Conservation (phyloP, 2,113 vertebrate species). For the Grammomys dolichurus region DNA sequence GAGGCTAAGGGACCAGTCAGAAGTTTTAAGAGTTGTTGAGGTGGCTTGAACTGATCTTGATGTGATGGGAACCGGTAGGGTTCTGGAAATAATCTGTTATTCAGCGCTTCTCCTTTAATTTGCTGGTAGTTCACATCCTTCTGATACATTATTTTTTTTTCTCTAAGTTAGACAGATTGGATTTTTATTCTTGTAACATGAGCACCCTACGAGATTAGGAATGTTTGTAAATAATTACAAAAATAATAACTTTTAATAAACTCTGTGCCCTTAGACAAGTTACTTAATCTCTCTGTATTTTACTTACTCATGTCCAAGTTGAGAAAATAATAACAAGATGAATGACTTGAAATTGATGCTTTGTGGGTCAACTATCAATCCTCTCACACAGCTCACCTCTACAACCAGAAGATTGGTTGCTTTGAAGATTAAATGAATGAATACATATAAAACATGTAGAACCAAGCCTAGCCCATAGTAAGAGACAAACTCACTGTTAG, state of each 20-base stretch:
- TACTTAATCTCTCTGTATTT: background rate
- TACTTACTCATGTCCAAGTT: background rate
- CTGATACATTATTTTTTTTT: conserved; percentile 23
- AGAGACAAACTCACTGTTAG: background rate
- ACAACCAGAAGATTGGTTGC: background rate
- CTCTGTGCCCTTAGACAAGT: conserved; percentile 33
- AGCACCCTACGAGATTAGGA: background rate
- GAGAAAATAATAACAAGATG: background rate
- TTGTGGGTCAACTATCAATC: background rate
- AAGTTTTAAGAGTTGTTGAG: background rate
- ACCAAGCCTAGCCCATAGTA: background rate
- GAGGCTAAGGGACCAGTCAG: background rate
- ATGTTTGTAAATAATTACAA: conserved; percentile 37
- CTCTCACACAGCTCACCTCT: background rate
- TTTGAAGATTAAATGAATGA: conserved; percentile 34
- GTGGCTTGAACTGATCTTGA: background rate
- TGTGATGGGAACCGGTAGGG: background rate
- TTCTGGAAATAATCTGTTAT: background rate
- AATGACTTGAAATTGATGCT: background rate
- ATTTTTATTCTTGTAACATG: conserved; percentile 13
- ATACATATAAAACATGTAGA: background rate
- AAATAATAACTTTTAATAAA: conserved; percentile 41
- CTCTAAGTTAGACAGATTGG: background rate
- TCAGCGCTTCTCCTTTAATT: background rate
- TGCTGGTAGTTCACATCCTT: background rate